Base-by-base conservation (phyloP, 2,888 invertebrate species). In the Rhaphigaster nebulosa region DNA sequence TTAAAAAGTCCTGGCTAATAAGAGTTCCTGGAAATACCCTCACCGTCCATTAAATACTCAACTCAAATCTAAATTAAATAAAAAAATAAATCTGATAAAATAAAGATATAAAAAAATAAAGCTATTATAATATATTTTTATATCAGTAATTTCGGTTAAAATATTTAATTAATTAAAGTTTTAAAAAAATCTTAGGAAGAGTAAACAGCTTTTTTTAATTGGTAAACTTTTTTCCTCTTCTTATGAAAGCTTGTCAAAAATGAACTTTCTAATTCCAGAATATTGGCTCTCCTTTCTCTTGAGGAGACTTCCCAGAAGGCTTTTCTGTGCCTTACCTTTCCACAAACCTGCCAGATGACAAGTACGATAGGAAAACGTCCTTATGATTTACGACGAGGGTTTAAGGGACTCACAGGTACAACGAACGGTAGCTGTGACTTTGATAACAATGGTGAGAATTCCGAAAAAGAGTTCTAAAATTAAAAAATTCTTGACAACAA, bases 301-400 rank as follows among this genome's bases (percentile, higher is more conserved):
- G 38, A 38, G 29, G 29, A 15, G 70, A 34, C 38, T 76, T 76
- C 70, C 34, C 23, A 38, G 70, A 76, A 76, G 38, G 38, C 20
- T 76, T 76, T 76, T 8, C 34, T 29, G 20, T 20, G 23, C 70
- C 8, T 65, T 38, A 76, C 70, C 70, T 76, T 34, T 76, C 34
- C 70, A 76, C 34, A 20, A 29, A 76, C 70, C 70, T n/a, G 45
- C 41, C 80, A 80, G 84, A 84, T 84, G 70, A 38, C 70, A 76
- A 76, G 34, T 1, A 38, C 34, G 70, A 76, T 76, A 76, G 70
- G 70, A 38, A 65, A 76, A 76, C 34, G 38, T 76, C 38, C 70
- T 76, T 76, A 76, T 76, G 84, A 84, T 84, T 84, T 84, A 84
- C 84, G 84, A 84, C 84, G 84, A 50, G 84, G 23, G n/a, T 84